Evolutionary conservation across 2,113 vertebrate genomes (phyloP).

Genomic region (Hydrochoerus hydrochaeris): DNA sequence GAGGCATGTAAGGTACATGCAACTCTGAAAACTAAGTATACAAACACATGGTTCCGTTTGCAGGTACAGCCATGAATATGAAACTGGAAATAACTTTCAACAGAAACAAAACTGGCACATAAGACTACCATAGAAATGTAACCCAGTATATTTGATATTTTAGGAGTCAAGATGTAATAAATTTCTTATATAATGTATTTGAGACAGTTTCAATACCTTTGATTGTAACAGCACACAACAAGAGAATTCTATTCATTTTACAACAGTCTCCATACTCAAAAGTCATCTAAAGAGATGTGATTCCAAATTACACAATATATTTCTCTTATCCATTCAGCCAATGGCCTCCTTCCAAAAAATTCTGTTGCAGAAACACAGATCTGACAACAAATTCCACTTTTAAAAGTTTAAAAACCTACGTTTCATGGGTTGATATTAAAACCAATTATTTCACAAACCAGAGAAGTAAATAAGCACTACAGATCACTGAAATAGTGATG

Average conservation of each 20-base stretch:
- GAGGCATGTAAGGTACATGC: background rate
- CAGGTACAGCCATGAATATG: background rate
- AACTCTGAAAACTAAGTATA: background rate
- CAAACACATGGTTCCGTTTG: background rate
- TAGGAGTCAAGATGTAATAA: slow-evolving; percentile 30
- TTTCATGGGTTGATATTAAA: slow-evolving; percentile 22
- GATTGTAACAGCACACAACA: background rate
- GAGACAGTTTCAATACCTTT: slow-evolving; percentile 18
- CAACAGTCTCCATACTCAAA: slow-evolving; percentile 50
- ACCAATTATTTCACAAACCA: slow-evolving; percentile 55
- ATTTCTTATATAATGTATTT: slow-evolving; percentile 25
- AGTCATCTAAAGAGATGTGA: slow-evolving; percentile 62
- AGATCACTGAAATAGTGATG: background rate
- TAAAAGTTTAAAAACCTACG: slow-evolving; percentile 52
- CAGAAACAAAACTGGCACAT: background rate
- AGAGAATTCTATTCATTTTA: slow-evolving; percentile 52
- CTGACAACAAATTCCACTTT: slow-evolving; percentile 40
- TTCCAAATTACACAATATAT: slow-evolving; percentile 69
- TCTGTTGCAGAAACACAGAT: slow-evolving; percentile 57
- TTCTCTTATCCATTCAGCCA: slow-evolving; percentile 45
- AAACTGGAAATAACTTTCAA: background rate
- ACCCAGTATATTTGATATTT: background rate
- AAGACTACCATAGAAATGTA: slow-evolving; percentile 50
- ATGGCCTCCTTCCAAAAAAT: slow-evolving; percentile 69
- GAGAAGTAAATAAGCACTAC: background rate